Conservation (phyloP, 1,140 invertebrate genomes). For the Calycopis cecrops region DNA sequence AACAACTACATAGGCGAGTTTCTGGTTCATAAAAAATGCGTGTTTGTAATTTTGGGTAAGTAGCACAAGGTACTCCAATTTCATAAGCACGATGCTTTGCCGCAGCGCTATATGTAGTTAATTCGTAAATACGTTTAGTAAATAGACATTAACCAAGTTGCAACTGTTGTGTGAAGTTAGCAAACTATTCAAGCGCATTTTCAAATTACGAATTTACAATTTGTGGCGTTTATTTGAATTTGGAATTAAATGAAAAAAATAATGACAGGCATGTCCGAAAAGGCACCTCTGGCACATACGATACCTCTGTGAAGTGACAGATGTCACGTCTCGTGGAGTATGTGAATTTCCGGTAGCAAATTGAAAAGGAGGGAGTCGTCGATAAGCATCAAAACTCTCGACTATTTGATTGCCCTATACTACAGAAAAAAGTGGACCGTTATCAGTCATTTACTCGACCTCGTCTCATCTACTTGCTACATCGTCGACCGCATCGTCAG, state of each 20-base stretch:
- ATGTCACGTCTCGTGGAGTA: too few species aligned
- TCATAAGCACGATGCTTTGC: conserved; percentile 21
- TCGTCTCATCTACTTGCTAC: too few species aligned
- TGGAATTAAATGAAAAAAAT: neutral
- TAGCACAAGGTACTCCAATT: conserved; percentile 27
- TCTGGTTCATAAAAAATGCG: conserved; percentile 27
- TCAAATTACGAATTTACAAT: neutral
- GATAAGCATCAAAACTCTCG: too few species aligned
- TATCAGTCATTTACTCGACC: too few species aligned
- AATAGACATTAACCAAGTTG: neutral
- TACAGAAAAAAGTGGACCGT: too few species aligned
- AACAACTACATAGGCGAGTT: conserved; percentile 24
- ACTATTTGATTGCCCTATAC: too few species aligned
- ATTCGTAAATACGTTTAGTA: neutral
- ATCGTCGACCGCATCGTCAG: too few species aligned
- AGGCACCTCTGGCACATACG: too few species aligned
- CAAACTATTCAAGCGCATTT: neutral
- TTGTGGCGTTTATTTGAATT: neutral
- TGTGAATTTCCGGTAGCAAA: too few species aligned
- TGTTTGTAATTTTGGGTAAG: conserved; percentile 32
- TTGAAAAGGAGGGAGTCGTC: too few species aligned
- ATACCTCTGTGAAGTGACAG: too few species aligned
- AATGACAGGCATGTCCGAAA: too few species aligned
- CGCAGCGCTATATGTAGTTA: conserved; percentile 27
- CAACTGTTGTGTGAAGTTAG: conserved; percentile 3